Evolutionary conservation across 2,888 invertebrate genomes (phyloP).

Genomic region (Caenorhabditis auriculariae): DNA sequence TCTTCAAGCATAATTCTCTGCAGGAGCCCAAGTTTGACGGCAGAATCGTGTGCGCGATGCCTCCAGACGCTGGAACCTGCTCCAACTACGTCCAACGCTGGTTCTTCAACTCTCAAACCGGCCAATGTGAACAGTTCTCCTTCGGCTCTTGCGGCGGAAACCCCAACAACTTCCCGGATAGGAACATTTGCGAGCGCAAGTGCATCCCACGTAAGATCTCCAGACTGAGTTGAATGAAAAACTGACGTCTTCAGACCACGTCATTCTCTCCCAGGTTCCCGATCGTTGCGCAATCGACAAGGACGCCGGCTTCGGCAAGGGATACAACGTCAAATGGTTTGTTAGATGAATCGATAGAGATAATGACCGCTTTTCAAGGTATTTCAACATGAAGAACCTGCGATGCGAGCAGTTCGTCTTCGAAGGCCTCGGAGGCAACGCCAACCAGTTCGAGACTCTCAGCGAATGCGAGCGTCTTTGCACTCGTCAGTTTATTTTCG

Average conservation of each 20-base stretch:
- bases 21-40: slow-evolving; percentile 33
- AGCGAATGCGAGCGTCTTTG: slow-evolving; percentile 55
- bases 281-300: slow-evolving; percentile 52
- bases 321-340: slow-evolving; percentile 56
- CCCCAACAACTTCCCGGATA: slow-evolving; percentile 56
- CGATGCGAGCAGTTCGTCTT: slow-evolving; percentile 62
- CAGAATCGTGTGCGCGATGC: slow-evolving; percentile 42
- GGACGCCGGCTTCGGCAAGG: slow-evolving; percentile 55
- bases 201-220: slow-evolving; percentile 35
- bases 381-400: slow-evolving; percentile 59
- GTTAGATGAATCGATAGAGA: slow-evolving; percentile 1
- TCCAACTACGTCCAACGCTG: slow-evolving; percentile 50
- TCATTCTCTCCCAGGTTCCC: slow-evolving; percentile 45
- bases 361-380: slow-evolving; percentile 16
- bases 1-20: too few relatives aligned
- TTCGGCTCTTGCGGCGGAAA: slow-evolving; percentile 61
- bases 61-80: slow-evolving; percentile 59
- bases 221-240: background rate
- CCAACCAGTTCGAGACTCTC: slow-evolving; percentile 54
- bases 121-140: slow-evolving; percentile 58
- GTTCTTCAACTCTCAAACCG: slow-evolving; percentile 58
- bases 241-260: slow-evolving; percentile 13
- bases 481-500: slow-evolving; percentile 18
- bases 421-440: slow-evolving; percentile 59
- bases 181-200: slow-evolving; percentile 38